Base-by-base conservation (phyloP, 2,113 vertebrate species). In the Oryzias javanicus region DNA sequence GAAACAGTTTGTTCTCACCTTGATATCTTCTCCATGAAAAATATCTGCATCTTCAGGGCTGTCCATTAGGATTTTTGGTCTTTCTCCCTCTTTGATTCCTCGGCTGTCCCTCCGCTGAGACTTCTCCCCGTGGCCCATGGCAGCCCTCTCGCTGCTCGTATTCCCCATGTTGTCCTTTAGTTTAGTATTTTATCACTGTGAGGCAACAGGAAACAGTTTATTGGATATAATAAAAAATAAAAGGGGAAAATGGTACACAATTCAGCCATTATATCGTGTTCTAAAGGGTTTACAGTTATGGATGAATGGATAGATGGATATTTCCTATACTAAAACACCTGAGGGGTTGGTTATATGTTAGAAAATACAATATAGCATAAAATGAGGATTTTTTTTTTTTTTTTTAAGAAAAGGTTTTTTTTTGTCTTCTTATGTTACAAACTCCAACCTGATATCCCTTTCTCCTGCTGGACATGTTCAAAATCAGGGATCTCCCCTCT, bases 1-100 rank as follows among this genome's bases (percentile, higher is more conserved):
- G 15, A 27, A 3, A 18, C 15, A 42, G 16, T 7, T 7, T 6
- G 15, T 55, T 48, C 64, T 52, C 83, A 97, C 97, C 90, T 99
- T 99, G 25, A 95, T 92, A 54, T 97, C 96, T 73, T 98, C 96
- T 0, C 94, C 74, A 0, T 97, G 95, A 83, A 94, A 99, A 63
- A 99, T 89, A 78, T 98, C 95, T 4, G 95, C 90, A 52, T 98
- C 97, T 71, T 99, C 97, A 0, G 97, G 97, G 40, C 97, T 98
- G 86, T 99, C 97, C 96, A 99, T 98, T 3, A 99, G 67, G 67
- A 98, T 98, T 74, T 99, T 98, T 4, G 96, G 94, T 44, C 95
- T 88, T 56, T 95, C 95, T 1, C 94, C 94, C 0, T 98, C 96
- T 66, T 99, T 99, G 0, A 79, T 86, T 12, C 94, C 95, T 0